Conservation (phyloP, 2,113 vertebrate genomes). For the rat (Rattus norvegicus) region DNA sequence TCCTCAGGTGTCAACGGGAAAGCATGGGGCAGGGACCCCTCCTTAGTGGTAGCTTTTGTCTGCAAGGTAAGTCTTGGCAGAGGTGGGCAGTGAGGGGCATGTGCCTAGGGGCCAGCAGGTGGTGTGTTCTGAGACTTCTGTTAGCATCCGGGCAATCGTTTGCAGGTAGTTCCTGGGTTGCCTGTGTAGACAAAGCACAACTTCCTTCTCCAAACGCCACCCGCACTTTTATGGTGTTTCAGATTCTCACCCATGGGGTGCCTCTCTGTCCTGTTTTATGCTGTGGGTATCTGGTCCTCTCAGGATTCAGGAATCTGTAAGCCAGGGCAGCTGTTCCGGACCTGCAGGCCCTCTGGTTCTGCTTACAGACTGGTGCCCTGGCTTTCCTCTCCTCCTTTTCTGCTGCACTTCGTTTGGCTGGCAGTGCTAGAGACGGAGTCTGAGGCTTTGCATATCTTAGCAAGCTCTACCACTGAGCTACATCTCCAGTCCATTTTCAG, state of each 20-base stretch:
- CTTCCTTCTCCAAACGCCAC: too few species aligned
- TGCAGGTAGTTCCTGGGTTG: not conserved
- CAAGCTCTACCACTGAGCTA: not conserved
- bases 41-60: constrained; percentile 92
- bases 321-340: not conserved
- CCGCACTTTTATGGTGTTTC: not conserved
- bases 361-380: not conserved
- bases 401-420: not conserved
- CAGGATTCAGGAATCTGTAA: not conserved
- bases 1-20: constrained; percentile 67
- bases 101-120: too few species aligned
- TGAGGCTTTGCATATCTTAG: not conserved
- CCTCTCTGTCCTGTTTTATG: not conserved
- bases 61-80: constrained; percentile 90
- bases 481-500: not conserved
- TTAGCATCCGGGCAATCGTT: not conserved
- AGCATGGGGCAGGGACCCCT: constrained; percentile 76
- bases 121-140: too few species aligned
- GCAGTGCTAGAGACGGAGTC: not conserved
- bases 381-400: not conserved
- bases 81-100: accelerated
- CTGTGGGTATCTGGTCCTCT: not conserved
- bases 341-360: not conserved
- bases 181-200: too few species aligned
- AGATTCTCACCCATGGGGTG: not conserved